Percentiles rank a stretch among this genome's conserved stretches.
phyloP scores from a whole-genome alignment of 2,113 vertebrate species.

The Pluvianellus socialis region DNA sequence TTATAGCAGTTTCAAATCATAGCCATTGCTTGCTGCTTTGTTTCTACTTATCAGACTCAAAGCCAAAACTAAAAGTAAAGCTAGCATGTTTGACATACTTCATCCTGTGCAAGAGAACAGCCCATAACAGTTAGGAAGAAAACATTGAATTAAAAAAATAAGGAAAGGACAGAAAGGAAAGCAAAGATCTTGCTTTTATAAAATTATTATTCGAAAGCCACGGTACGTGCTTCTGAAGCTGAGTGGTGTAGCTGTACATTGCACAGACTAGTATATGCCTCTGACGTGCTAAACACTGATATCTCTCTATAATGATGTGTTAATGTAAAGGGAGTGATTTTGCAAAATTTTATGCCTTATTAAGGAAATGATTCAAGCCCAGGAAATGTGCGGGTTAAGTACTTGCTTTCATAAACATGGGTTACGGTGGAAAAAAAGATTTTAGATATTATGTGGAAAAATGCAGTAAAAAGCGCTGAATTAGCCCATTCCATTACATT shows the following conservation, averaged over 20 bases:
- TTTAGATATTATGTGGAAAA: slow-evolving; percentile 70
- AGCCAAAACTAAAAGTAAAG: slow-evolving; percentile 32
- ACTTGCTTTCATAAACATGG: slow-evolving; percentile 68
- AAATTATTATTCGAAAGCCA: not conserved
- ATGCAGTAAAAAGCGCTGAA: slow-evolving; percentile 62
- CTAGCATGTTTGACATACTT: slow-evolving; percentile 12
- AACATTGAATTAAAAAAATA: not conserved
- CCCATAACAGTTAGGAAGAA: not conserved
- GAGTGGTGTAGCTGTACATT: slow-evolving; percentile 19
- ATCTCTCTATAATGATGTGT: slow-evolving; percentile 40
- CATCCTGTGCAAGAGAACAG: not conserved
- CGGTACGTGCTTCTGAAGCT: not conserved
- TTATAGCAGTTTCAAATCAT: not conserved
- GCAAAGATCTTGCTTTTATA: not conserved
- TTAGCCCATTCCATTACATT: slow-evolving; percentile 63
- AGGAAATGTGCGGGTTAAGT: slow-evolving; percentile 70
- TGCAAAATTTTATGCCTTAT: slow-evolving; percentile 58
- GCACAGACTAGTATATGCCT: not conserved
- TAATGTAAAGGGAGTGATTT: slow-evolving; percentile 46
- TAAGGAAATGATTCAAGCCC: slow-evolving; percentile 69
- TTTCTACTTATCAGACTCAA: slow-evolving; percentile 38
- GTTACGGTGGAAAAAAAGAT: slow-evolving; percentile 46
- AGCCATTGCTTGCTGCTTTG: slow-evolving; percentile 9
- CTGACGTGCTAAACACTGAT: not conserved
- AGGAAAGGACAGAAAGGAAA: not conserved